Base-by-base conservation (phyloP, 2,797 vertebrate genomes). In the Mus minutoides region DNA sequence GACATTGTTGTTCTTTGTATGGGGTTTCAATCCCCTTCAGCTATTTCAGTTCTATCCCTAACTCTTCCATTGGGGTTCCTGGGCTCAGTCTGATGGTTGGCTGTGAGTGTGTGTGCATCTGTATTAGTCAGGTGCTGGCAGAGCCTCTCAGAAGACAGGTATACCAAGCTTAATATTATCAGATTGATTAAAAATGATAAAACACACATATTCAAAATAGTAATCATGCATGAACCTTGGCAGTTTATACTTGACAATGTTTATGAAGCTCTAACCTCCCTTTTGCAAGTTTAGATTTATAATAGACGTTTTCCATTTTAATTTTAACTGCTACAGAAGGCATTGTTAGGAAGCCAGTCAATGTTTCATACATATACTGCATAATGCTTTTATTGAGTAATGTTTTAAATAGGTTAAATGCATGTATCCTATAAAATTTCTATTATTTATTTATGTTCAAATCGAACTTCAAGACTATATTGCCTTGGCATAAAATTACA, bases 101-200 rank as follows among this genome's bases (percentile, higher is more conserved):
- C 7, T 71, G n/a, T 71, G 17, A 37, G n/a, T 21, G 21, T 71
- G n/a, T 37, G 16, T n/a, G 16, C n/a, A n/a, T 71, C n/a, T 71
- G 69, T 71, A 37, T 37, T 9, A 37, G 34, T 71, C 34, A 21
- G 69, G 69, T 37, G 69, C 17, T 71, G 69, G 7, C 17, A 37
- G 69, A 71, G n/a, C 17, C n/a, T 21, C n/a, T 71, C 69, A 71
- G 17, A 71, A 19, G 34, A 37, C 7, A 71, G 17, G 17, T 21
- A 37, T 21, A 21, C 8, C n/a, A 71, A 17, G 69, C 34, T 71
- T 67, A 67, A 93, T 91, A 93, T 71, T 67, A 91, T 37, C 34
- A 94, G 54, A 43, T 22, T 84, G 19, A 67, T 34, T 34, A 75
- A 90, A 69, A 86, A 91, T 84, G 16, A 71, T 52, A 75, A 94